Evolutionary conservation across 2,113 vertebrate genomes (phyloP), one percentile per base, ranked within the genome.

Genomic region (Geothlypis trichas): DNA sequence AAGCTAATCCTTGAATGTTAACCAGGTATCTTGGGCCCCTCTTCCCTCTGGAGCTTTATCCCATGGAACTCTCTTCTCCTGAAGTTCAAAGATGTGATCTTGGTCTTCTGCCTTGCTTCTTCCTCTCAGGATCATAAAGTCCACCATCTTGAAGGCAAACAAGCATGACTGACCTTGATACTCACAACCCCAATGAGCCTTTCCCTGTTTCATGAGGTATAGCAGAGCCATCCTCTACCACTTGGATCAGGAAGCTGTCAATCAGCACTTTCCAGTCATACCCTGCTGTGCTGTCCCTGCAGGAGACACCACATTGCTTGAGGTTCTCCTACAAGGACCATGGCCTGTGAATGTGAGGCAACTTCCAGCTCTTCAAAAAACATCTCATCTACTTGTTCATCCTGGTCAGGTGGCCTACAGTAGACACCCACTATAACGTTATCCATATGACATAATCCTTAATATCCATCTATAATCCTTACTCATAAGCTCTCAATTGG

Each of bases 231-330:
- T 31, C 30, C 41, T 41, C n/a, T 49, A 18, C 31, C 42, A 58
- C 51, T 4, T 42, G 27, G 31, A 37, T 23, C 12, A 51, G 67
- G 59, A 73, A 44, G 27, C 35, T 44, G 27, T 7, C 31, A 16
- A 16, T 16, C 26, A 16, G 15, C 23, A 37, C 15, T 16, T 26
- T 20, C 51, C 31, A 58, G 27, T 65, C 58, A 35, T 4, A 30
- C 20, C 28, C 30, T n/a, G n/a, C 24, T n/a, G 41, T 0, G 0
- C 23, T 63, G n/a, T n/a, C 37, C 44, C 26, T 78, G 26, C 30
- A 74, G 28, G 47, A 63, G 15, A 19, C 22, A 51, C 3, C 3
- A 22, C 13, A 24, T 9, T 72, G 18, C 28, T 1, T 51, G 28
- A 71, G 51, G 58, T 41, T 23, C 30, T 35, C 7, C 71, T 37